Base-by-base conservation (phyloP, 92 coral and sea anemone species). In the Pocillopora grandis region DNA sequence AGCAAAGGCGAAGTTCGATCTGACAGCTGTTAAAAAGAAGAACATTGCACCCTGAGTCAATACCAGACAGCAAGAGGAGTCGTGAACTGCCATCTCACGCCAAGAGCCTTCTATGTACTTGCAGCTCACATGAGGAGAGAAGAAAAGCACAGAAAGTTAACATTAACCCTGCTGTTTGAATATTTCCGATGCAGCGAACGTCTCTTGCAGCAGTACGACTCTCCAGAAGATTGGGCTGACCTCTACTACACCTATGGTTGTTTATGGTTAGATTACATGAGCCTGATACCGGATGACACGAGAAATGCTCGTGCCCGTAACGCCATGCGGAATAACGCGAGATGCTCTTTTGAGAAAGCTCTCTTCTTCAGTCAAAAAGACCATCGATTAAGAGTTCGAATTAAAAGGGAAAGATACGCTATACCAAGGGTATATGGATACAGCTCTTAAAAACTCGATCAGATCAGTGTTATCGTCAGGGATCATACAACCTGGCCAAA, bases 391-490 rank as follows among this genome's bases (percentile, higher is more conserved):
- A 77, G 81, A 61, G 81, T 77, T 19, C 81, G 62, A 20, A n/a
- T 61, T 3, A 77, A 77, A 35, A 21, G 62, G n/a, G 49, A 58
- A 60, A 61, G 61, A 12, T 77, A 77, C 71, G 35, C 35, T 14
- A 21, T 21, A 21, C 87, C 9, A 1, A 10, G 16, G 81, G 87
- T 19, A 76, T 82, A 19, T 60, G 58, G 1, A 49, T 75, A 21
- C 87, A 84, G 81, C 72, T 84, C 19, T n/a, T 75, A 0, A 75
- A 73, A 70, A 76, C 62, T 49, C 87, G 87, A 20, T 84, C 87
- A 21, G 87, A 84, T 37, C 87, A 84, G 59, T 84, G 60, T 35
- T 84, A 60, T 56, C 78, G 87, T 27, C 60, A 67, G 64, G 74
- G 49, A 49, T 59, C 21, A 56, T 75, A 60, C 81, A 12, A 23